phyloP scores from a whole-genome alignment of 2,797 vertebrate genomes.

The Notamacropus eugenii region DNA sequence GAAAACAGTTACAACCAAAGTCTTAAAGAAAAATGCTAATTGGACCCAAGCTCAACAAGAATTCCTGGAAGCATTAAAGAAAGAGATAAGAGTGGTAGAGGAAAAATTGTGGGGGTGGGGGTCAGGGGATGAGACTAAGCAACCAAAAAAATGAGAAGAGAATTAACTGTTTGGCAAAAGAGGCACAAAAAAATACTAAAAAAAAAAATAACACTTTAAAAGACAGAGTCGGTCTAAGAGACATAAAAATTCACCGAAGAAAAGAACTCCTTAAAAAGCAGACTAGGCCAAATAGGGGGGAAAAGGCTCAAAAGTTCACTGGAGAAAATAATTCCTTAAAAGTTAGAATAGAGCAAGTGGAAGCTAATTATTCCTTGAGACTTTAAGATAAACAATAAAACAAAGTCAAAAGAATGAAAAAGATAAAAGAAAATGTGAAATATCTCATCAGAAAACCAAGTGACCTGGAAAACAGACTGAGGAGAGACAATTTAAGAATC shows the following conservation, averaged over 20 bases:
- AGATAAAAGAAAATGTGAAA: background rate
- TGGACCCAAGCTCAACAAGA: background rate
- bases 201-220: background rate
- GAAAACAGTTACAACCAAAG: background rate
- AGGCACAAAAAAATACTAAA: background rate
- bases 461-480: background rate
- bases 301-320: background rate
- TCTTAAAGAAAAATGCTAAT: background rate
- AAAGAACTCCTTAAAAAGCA: background rate
- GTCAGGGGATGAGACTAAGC: too few relatives aligned
- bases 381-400: background rate
- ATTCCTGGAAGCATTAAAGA: background rate
- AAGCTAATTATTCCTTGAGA: background rate
- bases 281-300: background rate
- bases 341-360: background rate
- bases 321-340: background rate
- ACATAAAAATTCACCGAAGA: background rate
- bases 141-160: background rate
- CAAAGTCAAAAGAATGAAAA: background rate
- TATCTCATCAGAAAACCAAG: background rate
- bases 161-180: background rate
- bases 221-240: background rate
- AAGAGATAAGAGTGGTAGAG: background rate
- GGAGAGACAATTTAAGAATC: background rate
- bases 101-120: rapidly evolving